phyloP scores from a whole-genome alignment of 2,797 vertebrate genomes.

The Huso huso region DNA sequence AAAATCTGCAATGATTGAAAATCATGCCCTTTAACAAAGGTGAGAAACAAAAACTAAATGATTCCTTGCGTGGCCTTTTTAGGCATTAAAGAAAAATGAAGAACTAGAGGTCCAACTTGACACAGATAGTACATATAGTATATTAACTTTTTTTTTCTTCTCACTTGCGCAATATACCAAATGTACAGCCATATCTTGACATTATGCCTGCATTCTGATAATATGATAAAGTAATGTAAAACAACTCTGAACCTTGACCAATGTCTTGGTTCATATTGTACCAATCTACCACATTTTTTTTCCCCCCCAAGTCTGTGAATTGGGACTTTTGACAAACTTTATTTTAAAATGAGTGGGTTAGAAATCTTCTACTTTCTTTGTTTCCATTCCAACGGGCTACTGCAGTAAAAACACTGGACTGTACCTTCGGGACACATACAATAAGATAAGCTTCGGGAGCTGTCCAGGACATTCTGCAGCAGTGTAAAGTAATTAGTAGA shows the following conservation, averaged over 20 bases:
- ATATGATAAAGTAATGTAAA: neutral
- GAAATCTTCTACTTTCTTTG: neutral
- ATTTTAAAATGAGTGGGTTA: conserved; percentile 9
- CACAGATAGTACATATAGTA: conserved; percentile 9
- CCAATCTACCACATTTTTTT: conserved; percentile 5
- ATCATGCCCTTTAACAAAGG: too few relatives aligned
- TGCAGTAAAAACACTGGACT: neutral
- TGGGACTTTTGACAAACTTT: conserved; percentile 7
- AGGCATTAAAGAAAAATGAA: too few relatives aligned
- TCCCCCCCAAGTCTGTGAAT: neutral
- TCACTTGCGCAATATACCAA: conserved; percentile 3
- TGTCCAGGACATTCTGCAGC: neutral
- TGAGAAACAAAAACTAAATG: too few relatives aligned
- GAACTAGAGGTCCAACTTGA: conserved; percentile 2
- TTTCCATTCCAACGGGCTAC: conserved; percentile 1
- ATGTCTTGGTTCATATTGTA: neutral
- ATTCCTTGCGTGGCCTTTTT: too few relatives aligned
- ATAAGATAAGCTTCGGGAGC: neutral
- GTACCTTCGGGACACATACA: conserved; percentile 31
- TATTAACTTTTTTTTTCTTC: conserved; percentile 9
- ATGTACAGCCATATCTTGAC: neutral
- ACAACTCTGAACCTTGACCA: neutral
- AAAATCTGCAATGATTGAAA: too few relatives aligned
- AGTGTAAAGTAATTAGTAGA: neutral
- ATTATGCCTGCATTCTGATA: neutral